A percentile compares a stretch with the other conserved stretches of the same genome.
phyloP scores from a whole-genome alignment of 2,888 invertebrate species.

The Chironomus tentans region DNA sequence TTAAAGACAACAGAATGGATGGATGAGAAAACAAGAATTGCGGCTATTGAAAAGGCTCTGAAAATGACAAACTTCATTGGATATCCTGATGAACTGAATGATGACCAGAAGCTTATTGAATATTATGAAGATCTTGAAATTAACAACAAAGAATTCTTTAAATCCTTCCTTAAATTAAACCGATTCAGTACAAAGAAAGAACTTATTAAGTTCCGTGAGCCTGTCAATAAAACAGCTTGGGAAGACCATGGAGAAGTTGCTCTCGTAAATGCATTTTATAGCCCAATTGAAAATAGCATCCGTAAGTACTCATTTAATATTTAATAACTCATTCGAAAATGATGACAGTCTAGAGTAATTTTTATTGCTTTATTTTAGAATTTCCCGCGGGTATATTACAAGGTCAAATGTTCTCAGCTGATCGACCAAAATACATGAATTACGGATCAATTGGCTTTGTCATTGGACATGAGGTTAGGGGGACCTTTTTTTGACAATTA shows the following conservation, averaged over 20 bases:
- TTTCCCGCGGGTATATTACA: slow-evolving; percentile 66
- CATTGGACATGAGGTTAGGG: slow-evolving; percentile 62
- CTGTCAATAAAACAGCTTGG: slow-evolving; percentile 45
- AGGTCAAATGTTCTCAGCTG: slow-evolving; percentile 60
- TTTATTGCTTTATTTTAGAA: slow-evolving; percentile 51
- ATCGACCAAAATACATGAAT: slow-evolving; percentile 61
- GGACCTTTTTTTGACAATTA: slow-evolving; percentile 40
- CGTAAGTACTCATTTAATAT: too few species aligned
- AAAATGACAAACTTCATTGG: slow-evolving; percentile 76
- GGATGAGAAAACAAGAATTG: slow-evolving; percentile 64
- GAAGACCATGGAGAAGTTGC: slow-evolving; percentile 43
- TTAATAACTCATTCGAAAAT: too few species aligned
- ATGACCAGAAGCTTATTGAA: slow-evolving; percentile 61
- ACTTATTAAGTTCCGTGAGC: slow-evolving; percentile 43
- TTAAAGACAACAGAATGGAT: slow-evolving; percentile 73
- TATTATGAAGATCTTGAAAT: slow-evolving; percentile 57
- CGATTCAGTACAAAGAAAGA: slow-evolving; percentile 45
- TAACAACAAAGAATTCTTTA: slow-evolving; percentile 40
- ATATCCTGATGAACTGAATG: slow-evolving; percentile 74
- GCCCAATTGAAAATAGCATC: slow-evolving; percentile 52
- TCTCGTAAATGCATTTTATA: slow-evolving; percentile 56
- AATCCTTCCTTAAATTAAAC: slow-evolving; percentile 44
- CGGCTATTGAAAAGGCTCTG: slow-evolving; percentile 58
- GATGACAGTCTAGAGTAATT: too few species aligned
- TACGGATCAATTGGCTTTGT: slow-evolving; percentile 61